Conservation (phyloP, 2,888 invertebrate genomes). For the Troglohyphantes excavatus region DNA sequence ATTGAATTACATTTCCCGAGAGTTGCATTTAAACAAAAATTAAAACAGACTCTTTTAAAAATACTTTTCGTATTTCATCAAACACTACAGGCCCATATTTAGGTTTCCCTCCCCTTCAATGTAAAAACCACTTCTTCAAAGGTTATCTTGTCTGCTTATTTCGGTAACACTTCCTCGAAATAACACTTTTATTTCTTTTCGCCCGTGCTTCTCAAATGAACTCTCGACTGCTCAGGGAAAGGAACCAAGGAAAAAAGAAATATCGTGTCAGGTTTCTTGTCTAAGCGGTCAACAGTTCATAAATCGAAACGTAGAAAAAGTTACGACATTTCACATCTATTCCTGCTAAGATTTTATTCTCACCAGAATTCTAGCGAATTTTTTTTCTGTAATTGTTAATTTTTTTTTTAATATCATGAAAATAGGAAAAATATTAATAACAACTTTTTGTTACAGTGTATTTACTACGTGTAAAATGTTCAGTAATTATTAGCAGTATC, state of each 20-base stretch:
- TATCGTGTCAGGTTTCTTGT: constrained; percentile 46
- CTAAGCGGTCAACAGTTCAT: constrained; percentile 65
- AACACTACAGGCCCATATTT: neutral
- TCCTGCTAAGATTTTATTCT: neutral
- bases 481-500: too few relatives aligned
- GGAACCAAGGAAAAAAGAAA: constrained; percentile 15
- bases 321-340: neutral
- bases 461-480: too few relatives aligned
- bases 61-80: too few relatives aligned
- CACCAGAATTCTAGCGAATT: too few relatives aligned
- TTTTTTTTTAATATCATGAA: too few relatives aligned
- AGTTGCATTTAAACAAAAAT: too few relatives aligned
- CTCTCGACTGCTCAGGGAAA: neutral
- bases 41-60: too few relatives aligned
- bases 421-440: too few relatives aligned
- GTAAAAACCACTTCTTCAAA: neutral
- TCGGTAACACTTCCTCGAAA: constrained; percentile 68
- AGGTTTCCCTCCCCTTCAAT: neutral
- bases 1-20: too few relatives aligned
- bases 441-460: too few relatives aligned
- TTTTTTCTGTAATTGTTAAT: too few relatives aligned
- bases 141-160: constrained; percentile 39
- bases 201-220: constrained; percentile 2
- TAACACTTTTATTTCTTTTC: constrained; percentile 50
- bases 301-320: constrained; percentile 38